Conservation (phyloP, 2,797 vertebrate species). For the Paratrypauchen microcephalus region DNA sequence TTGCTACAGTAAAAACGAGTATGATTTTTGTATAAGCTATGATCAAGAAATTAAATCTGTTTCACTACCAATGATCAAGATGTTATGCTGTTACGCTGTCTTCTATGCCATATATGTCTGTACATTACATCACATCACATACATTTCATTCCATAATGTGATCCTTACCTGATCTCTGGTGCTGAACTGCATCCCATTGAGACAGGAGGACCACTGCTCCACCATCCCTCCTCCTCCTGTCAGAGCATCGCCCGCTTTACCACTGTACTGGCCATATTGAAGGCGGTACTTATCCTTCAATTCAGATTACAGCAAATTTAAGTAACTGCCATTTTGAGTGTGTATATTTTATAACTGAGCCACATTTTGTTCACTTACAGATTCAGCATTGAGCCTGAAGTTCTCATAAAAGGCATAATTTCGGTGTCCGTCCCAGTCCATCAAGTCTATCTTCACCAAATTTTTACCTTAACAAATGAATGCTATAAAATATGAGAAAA, state of each 20-base stretch:
- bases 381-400: slow-evolving; percentile 81
- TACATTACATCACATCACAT: no score
- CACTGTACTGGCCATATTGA: slow-evolving; percentile 83
- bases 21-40: no score
- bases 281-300: slow-evolving; percentile 87
- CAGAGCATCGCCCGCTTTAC: slow-evolving; percentile 85
- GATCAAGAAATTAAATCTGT: no score
- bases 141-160: not conserved
- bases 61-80: not conserved
- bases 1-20: not conserved
- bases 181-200: slow-evolving; percentile 88
- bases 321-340: not conserved
- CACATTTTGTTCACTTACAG: slow-evolving; percentile 64
- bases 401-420: slow-evolving; percentile 84
- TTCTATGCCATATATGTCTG: no score
- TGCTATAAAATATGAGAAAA: not conserved
- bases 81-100: not conserved
- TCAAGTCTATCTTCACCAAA: slow-evolving; percentile 86
- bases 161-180: slow-evolving; percentile 78
- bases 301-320: not conserved
- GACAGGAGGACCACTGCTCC: slow-evolving; percentile 85
- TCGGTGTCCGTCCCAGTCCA: slow-evolving; percentile 85
- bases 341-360: not conserved
- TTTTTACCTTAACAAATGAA: slow-evolving; percentile 73
- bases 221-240: slow-evolving; percentile 81